These are phyloP conservation scores for Anthoscopus minutus DNA, from an alignment of 2,113 vertebrate species.

Conservation along the genomic window DNA sequence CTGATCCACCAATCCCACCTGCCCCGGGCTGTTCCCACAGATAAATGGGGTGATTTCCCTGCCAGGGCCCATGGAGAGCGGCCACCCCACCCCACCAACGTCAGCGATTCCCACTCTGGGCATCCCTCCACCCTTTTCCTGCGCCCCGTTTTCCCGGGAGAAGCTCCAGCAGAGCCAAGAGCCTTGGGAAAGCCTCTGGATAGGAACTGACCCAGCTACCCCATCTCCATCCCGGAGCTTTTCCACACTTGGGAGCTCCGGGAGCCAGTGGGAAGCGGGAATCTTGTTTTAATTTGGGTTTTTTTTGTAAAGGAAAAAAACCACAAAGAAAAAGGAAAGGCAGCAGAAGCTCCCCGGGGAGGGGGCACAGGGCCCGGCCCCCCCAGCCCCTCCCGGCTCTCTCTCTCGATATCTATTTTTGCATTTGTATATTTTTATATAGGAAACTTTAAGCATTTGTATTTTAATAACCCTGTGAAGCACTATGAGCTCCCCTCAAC, in stretches of 20 bases:
- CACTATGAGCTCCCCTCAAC: constrained; percentile 56
- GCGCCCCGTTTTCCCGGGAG: neutral
- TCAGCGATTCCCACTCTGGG: neutral
- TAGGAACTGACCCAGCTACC: neutral
- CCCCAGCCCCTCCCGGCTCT: neutral
- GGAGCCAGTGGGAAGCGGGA: neutral
- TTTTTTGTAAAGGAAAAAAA: neutral
- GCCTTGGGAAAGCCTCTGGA: neutral
- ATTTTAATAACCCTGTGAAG: constrained; percentile 70
- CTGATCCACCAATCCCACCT: neutral
- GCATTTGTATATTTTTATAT: constrained; percentile 72
- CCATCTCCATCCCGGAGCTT: neutral
- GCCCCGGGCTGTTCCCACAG: accelerated
- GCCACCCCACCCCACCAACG: too few relatives aligned
- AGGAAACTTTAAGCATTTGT: constrained; percentile 68
- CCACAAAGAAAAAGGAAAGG: neutral
- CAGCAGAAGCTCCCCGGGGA: neutral
- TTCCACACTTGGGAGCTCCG: neutral
- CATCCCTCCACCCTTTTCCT: neutral
- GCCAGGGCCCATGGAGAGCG: too few relatives aligned
- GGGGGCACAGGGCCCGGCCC: neutral
- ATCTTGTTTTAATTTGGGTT: neutral
- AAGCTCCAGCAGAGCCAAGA: neutral
- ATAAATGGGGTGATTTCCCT: accelerated
- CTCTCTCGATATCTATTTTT: constrained; percentile 63